Evolutionary conservation across 2,797 vertebrate species (phyloP).

Genomic region (Chanos chanos): DNA sequence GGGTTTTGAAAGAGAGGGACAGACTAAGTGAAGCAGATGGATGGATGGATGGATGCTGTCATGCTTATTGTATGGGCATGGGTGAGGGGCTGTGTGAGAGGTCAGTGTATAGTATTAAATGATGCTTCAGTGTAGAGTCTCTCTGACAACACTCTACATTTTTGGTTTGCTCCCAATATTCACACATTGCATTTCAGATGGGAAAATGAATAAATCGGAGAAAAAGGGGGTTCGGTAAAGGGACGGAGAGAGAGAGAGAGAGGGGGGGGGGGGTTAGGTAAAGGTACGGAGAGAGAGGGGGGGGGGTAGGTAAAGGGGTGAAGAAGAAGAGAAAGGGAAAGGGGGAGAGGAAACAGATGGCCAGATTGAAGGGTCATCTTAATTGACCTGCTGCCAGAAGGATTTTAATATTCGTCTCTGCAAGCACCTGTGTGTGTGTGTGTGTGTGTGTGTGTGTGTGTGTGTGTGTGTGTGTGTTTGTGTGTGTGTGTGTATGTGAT

Average conservation of each 20-base stretch:
- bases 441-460: background rate
- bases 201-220: background rate
- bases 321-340: background rate
- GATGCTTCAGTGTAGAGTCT: too few species aligned
- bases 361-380: slow-evolving; percentile 18
- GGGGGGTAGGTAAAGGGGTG: background rate
- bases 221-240: background rate
- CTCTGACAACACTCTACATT: too few species aligned
- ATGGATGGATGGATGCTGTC: too few species aligned
- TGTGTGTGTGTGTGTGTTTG: background rate
- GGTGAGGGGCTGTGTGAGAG: too few species aligned
- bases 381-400: slow-evolving; percentile 21
- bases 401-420: slow-evolving; percentile 20
- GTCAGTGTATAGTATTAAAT: too few species aligned
- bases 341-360: slow-evolving; percentile 18
- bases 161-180: too few species aligned
- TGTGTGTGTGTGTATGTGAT: background rate
- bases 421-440: slow-evolving; percentile 1
- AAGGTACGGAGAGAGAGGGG: background rate
- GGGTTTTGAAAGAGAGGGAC: too few species aligned
- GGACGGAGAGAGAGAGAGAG: background rate
- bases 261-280: slow-evolving; percentile 4
- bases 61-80: too few species aligned
- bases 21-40: background rate
- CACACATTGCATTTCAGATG: background rate